Evolutionary conservation across 1,140 invertebrate genomes (phyloP).

Genomic region (Calliopsis andreniformis): DNA sequence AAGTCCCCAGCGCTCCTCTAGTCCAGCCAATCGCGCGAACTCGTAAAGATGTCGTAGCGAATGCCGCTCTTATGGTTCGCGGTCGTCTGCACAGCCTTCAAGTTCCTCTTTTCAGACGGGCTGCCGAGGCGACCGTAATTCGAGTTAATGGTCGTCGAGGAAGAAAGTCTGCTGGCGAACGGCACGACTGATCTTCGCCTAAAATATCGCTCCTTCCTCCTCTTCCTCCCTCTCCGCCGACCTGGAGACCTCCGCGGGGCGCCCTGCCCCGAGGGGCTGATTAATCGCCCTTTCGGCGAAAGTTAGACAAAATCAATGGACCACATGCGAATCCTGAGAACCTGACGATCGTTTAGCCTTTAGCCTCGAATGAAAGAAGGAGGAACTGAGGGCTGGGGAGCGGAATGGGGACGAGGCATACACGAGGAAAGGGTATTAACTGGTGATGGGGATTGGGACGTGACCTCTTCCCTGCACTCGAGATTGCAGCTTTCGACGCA

Average conservation of each 20-base stretch:
- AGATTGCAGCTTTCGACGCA: neutral
- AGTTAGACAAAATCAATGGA: conserved; percentile 51
- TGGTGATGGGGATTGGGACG: neutral
- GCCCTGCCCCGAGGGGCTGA: conserved; percentile 3
- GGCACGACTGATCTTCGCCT: conserved; percentile 56
- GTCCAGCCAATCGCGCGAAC: conserved; percentile 1
- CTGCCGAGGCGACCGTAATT: conserved; percentile 63
- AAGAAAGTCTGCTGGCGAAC: conserved; percentile 53
- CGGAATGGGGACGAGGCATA: neutral
- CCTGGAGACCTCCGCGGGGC: neutral
- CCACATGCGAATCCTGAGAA: conserved; percentile 30
- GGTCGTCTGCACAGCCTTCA: conserved; percentile 41
- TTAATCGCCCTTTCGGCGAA: conserved; percentile 45
- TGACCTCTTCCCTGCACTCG: neutral
- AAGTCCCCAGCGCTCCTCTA: neutral
- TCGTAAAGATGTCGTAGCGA: conserved; percentile 41
- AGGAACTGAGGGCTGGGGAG: neutral
- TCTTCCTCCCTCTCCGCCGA: neutral
- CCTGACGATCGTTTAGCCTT: conserved; percentile 39
- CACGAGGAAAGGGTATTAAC: neutral
- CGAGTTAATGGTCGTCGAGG: conserved; percentile 65
- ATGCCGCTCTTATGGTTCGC: conserved; percentile 9
- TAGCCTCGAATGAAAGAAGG: conserved; percentile 14
- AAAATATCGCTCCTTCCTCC: conserved; percentile 50
- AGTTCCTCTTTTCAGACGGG: conserved; percentile 62